Evolutionary conservation across 2,888 invertebrate species (phyloP).

Genomic region (Lucinisca nassula): DNA sequence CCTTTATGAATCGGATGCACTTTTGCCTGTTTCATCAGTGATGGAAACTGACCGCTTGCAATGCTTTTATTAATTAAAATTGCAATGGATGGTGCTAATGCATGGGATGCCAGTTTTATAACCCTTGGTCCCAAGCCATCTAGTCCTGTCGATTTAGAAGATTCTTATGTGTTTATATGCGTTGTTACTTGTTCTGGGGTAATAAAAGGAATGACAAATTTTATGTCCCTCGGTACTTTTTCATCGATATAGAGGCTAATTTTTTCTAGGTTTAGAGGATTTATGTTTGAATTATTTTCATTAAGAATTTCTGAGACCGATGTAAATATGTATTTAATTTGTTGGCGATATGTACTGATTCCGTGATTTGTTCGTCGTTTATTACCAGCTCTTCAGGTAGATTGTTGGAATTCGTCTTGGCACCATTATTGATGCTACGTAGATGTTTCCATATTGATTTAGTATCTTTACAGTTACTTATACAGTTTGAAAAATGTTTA

Average conservation of each 20-base stretch:
- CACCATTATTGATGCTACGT: background rate
- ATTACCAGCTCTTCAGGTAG: background rate
- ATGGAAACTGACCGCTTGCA: background rate
- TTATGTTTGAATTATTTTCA: background rate
- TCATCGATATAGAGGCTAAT: background rate
- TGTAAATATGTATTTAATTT: background rate
- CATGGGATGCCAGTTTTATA: background rate
- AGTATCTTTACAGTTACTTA: background rate
- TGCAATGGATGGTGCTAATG: background rate
- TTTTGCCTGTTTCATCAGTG: background rate
- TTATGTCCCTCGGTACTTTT: background rate
- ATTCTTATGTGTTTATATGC: background rate
- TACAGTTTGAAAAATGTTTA: background rate
- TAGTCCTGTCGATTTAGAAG: background rate
- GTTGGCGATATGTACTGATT: background rate
- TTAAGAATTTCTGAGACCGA: background rate
- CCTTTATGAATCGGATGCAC: background rate
- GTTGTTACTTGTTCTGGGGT: background rate
- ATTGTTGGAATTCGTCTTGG: background rate
- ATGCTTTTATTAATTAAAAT: background rate
- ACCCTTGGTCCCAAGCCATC: background rate
- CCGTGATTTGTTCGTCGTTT: background rate
- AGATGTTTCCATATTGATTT: background rate
- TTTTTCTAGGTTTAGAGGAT: background rate
- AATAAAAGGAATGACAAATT: background rate